These are phyloP conservation scores for Zaprionus vittiger DNA, from an alignment of 1,140 invertebrate species.

Conservation along the genomic window DNA sequence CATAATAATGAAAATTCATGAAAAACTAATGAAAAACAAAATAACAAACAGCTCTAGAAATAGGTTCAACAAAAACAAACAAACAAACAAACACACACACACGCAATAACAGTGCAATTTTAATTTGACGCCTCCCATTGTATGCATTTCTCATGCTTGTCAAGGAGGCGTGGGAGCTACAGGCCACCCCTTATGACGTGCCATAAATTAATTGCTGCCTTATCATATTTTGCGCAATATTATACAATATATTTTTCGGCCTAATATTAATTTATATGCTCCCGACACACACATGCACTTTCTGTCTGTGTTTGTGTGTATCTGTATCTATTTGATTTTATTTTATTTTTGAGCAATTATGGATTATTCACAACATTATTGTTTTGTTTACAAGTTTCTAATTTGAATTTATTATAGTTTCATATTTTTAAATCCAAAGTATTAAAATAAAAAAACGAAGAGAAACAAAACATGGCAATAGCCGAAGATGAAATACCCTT, in stretches of 20 bases:
- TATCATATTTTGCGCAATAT: constrained; percentile 36
- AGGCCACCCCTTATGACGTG: not conserved
- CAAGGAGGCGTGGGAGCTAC: not conserved
- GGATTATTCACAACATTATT: constrained; percentile 41
- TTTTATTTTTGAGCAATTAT: constrained; percentile 37
- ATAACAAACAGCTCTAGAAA: constrained; percentile 19
- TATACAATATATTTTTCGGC: constrained; percentile 23
- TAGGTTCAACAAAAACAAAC: not conserved
- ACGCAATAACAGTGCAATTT: not conserved
- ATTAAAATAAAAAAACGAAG: not conserved
- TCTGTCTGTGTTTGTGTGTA: not conserved
- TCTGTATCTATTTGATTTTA: not conserved
- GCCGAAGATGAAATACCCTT: constrained; percentile 29
- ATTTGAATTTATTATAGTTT: constrained; percentile 27
- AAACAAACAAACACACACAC: not conserved
- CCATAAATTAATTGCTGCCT: constrained; percentile 45
- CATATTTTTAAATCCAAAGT: not conserved
- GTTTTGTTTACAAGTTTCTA: constrained; percentile 17
- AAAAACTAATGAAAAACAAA: constrained; percentile 8
- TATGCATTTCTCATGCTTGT: constrained; percentile 6
- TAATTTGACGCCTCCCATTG: constrained; percentile 10
- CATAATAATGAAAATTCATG: constrained; percentile 24
- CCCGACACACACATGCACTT: constrained; percentile 1
- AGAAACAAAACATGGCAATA: not conserved
- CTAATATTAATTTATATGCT: constrained; percentile 26